Base-by-base conservation (phyloP, 2,797 vertebrate species). In the Picus viridis region DNA sequence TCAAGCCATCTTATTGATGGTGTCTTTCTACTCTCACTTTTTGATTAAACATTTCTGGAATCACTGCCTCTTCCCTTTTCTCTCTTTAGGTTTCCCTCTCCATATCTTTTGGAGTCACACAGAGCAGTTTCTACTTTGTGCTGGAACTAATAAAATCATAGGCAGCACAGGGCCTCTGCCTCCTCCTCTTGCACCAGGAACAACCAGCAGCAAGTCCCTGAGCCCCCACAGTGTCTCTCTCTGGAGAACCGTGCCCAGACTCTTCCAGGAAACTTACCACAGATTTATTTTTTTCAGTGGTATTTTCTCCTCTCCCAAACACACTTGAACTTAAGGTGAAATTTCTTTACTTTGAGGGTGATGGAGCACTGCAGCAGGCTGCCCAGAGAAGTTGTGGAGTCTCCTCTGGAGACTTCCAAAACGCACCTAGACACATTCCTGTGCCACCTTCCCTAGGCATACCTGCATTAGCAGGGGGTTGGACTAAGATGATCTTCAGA, bases 21-120 rank as follows among this genome's bases (percentile, higher is more conserved):
- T 87, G n/a, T 49, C 69, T 76, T 86, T 36, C 80, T 89, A 86
- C 92, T 96, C 85, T 92, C 90, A 92, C 82, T 96, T 94, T 95
- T 88, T 87, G 82, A 36, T 67, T 86, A 39, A 86, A 94, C 24
- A 11, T 78, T 78, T 88, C 22, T 41, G 72, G 59, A 87, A 94
- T 70, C 1, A 1, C 54, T 54, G 59, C 14, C 59, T 95, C 87
- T 85, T 27, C 30, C 51, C 23, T 11, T 43, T 43, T 43, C 4
- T 34, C 39, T 73, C 86, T 68, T 41, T 41, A 61, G 27, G 3
- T 69, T 92, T 93, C 39, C 63, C 67, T 57, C 43, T 47, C 36
- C 1, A 1, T 59, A 39, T 74, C 69, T 63, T 92, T 45, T 2
- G 1, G 59, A 83, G 30, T 12, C 13, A 1, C 18, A 14, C 63